Evolutionary conservation across 2,888 invertebrate species (phyloP).

Genomic region (Trilocha varians): DNA sequence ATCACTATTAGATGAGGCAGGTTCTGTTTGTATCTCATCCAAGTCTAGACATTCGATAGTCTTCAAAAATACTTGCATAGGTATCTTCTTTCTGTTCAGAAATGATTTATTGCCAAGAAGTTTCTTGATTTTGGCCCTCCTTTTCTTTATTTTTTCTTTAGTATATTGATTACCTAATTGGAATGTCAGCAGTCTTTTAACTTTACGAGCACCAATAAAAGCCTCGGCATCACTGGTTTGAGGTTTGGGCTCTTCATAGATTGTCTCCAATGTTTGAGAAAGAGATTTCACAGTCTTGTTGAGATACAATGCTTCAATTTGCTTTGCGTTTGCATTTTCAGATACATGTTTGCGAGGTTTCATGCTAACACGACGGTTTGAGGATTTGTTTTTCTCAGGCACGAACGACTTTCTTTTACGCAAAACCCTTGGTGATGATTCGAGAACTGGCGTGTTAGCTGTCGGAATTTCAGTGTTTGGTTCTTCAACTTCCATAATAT

Average conservation of each 20-base stretch:
- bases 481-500: conserved; percentile 56
- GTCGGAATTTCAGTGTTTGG: conserved; percentile 16
- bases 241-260: conserved; percentile 75
- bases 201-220: conserved; percentile 68
- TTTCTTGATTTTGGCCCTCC: conserved; percentile 72
- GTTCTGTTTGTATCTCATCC: conserved; percentile 53
- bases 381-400: conserved; percentile 43
- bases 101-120: conserved; percentile 66
- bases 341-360: conserved; percentile 56
- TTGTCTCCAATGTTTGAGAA: conserved; percentile 74
- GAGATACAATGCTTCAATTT: conserved; percentile 71
- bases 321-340: conserved; percentile 53
- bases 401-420: conserved; percentile 53
- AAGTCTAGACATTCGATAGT: conserved; percentile 68
- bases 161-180: conserved; percentile 60
- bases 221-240: conserved; percentile 45
- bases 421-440: conserved; percentile 38
- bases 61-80: conserved; percentile 72
- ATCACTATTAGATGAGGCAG: conserved; percentile 24
- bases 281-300: conserved; percentile 69
- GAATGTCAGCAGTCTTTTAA: conserved; percentile 74
- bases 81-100: conserved; percentile 63
- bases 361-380: conserved; percentile 62
- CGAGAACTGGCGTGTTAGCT: conserved; percentile 24
- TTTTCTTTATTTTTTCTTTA: conserved; percentile 72